phyloP scores from a whole-genome alignment of 2,113 vertebrate genomes.

The Aphelocoma coerulescens region DNA sequence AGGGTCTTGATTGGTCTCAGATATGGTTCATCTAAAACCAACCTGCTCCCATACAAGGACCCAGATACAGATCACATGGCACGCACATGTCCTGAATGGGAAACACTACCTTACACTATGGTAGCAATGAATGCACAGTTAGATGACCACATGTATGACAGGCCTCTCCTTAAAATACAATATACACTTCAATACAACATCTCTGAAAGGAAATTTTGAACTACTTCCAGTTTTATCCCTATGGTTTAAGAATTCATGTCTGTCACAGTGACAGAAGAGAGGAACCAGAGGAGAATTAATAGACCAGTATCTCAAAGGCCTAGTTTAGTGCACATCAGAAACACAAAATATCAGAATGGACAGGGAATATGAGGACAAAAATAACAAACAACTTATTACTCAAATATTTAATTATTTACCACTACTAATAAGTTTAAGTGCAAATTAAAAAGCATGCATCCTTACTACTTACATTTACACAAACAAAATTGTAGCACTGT shows the following conservation, averaged over 20 bases:
- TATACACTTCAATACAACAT: background rate
- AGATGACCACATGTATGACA: background rate
- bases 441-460: background rate
- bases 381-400: background rate
- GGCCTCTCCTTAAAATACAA: background rate
- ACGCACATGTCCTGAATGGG: background rate
- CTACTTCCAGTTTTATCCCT: background rate
- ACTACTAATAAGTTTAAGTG: background rate
- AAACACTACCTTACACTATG: background rate
- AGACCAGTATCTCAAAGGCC: background rate
- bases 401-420: background rate
- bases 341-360: background rate
- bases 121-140: background rate
- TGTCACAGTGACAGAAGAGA: background rate
- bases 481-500: slow-evolving; percentile 73
- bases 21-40: background rate
- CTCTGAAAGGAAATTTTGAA: background rate
- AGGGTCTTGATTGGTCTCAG: background rate
- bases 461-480: slow-evolving; percentile 72
- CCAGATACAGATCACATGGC: background rate
- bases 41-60: background rate
- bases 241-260: background rate
- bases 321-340: background rate
- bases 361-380: background rate
- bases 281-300: background rate